phyloP scores from a whole-genome alignment of 2,113 vertebrate genomes.

The Panthera uncia region DNA sequence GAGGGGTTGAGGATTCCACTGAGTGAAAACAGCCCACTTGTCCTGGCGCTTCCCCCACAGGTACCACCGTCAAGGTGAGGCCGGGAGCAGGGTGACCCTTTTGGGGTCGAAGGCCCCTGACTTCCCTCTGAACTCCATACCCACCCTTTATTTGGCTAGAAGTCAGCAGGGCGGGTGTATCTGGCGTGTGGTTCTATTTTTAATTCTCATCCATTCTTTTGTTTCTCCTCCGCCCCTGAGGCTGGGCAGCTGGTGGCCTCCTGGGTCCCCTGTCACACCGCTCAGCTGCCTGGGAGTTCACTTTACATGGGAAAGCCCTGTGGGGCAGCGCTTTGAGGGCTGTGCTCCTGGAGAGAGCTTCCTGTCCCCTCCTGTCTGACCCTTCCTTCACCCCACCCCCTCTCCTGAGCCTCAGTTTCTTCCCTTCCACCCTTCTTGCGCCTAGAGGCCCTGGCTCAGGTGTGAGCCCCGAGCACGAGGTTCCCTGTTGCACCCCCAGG shows the following conservation, averaged over 20 bases:
- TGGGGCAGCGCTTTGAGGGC: neutral
- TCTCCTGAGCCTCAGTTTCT: constrained; percentile 42
- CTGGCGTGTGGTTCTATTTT: constrained; percentile 61
- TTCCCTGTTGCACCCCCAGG: neutral
- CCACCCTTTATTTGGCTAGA: constrained; percentile 20
- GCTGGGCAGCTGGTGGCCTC: constrained; percentile 62
- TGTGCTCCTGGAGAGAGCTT: neutral
- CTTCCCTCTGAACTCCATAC: neutral
- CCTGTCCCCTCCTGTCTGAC: neutral
- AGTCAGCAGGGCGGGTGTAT: constrained; percentile 34
- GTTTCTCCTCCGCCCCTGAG: constrained; percentile 31
- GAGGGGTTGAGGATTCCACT: neutral
- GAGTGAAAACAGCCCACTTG: neutral
- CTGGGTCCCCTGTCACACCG: neutral
- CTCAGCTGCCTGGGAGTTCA: neutral
- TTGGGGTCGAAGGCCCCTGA: neutral
- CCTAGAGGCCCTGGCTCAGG: neutral
- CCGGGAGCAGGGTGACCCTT: neutral
- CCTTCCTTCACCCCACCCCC: neutral
- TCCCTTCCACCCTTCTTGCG: neutral
- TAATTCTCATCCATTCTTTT: constrained; percentile 60
- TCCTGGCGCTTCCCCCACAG: neutral
- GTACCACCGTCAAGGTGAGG: neutral
- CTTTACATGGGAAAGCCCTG: neutral
- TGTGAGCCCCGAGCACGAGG: neutral